phyloP scores from a whole-genome alignment of 2,888 invertebrate species.

The Nipponacmea schrenckii region DNA sequence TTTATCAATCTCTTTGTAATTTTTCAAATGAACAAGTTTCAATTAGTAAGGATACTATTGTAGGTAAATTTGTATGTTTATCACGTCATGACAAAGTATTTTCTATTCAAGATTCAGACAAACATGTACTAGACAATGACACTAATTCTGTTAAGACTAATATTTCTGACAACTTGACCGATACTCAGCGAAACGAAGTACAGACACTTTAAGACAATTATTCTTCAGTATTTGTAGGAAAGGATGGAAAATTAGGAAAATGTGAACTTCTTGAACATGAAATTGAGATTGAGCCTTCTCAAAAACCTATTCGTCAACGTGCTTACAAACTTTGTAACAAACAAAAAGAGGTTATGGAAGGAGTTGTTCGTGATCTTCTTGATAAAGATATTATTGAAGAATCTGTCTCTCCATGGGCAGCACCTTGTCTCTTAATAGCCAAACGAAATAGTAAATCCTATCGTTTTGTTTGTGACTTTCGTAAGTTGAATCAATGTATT shows the following conservation, averaged over 20 bases:
- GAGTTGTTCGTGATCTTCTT: not conserved
- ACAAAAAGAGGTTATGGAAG: constrained; percentile 9
- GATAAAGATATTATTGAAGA: constrained; percentile 12
- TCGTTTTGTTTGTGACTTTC: constrained; percentile 12
- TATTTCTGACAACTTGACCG: not conserved
- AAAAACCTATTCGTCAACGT: constrained; percentile 5
- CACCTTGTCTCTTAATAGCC: constrained; percentile 10
- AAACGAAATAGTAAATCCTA: constrained; percentile 5
- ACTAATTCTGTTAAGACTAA: not conserved
- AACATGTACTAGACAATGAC: not conserved
- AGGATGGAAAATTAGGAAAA: not conserved
- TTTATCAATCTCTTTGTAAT: not conserved
- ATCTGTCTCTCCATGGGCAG: constrained; percentile 9
- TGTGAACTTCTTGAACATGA: constrained; percentile 5
- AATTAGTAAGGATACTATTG: not conserved
- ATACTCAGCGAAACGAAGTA: not conserved
- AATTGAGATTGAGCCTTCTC: constrained; percentile 1
- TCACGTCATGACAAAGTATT: not conserved
- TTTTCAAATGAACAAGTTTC: not conserved
- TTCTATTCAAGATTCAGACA: not conserved
- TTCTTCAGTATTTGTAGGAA: constrained; percentile 12
- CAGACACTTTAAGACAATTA: not conserved
- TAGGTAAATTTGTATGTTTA: constrained; percentile 3
- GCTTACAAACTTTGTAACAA: constrained; percentile 9
- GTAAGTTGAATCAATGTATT: not conserved